A percentile compares a stretch with the other conserved stretches of the same genome.
phyloP scores from a whole-genome alignment of 2,888 invertebrate species.

The Cistogaster globosa region DNA sequence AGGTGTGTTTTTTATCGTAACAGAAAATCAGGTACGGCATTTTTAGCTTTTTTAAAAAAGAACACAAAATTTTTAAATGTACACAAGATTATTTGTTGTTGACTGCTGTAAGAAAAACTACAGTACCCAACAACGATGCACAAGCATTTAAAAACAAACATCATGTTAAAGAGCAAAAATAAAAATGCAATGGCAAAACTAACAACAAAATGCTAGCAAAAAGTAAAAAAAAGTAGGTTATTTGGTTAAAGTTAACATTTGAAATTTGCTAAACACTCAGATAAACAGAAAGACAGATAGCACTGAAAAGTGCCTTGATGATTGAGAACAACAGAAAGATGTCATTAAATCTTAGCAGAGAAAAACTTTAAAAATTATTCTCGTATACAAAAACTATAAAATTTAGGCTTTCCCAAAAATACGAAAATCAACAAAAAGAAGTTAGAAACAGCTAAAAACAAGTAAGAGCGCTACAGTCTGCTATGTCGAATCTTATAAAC shows the following conservation, averaged over 20 bases:
- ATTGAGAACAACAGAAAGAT: conserved; percentile 6
- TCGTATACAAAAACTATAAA: conserved; percentile 47
- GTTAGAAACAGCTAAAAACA: conserved; percentile 18
- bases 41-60: too few species aligned
- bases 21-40: too few species aligned
- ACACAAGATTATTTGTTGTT: conserved; percentile 45
- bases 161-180: conserved; percentile 11
- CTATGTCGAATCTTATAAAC: too few species aligned
- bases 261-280: conserved; percentile 47
- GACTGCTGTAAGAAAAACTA: background rate
- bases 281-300: conserved; percentile 15
- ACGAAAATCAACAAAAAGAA: too few species aligned
- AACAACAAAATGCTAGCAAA: conserved; percentile 48
- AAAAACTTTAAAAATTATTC: conserved; percentile 15
- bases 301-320: conserved; percentile 22
- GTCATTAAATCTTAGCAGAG: conserved; percentile 1
- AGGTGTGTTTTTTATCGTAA: too few species aligned
- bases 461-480: too few species aligned
- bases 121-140: conserved; percentile 4
- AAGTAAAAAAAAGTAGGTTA: conserved; percentile 72
- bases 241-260: conserved; percentile 65
- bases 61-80: background rate
- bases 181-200: conserved; percentile 34
- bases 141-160: conserved; percentile 29
- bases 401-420: conserved; percentile 53